Base-by-base conservation (phyloP, 2,888 invertebrate genomes). In the Scaptomyza parva region DNA sequence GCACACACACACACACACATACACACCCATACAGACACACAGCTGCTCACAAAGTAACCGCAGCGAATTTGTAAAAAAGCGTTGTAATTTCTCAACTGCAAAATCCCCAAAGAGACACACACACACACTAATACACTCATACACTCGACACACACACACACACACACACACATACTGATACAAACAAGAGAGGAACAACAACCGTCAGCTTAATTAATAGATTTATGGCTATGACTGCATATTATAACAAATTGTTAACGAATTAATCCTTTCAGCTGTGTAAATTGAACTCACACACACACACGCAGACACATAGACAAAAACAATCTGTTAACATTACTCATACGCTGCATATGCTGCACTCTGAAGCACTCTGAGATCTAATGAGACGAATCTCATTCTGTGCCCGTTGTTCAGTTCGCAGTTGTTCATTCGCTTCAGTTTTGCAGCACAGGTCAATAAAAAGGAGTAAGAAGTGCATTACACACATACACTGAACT, bases 181-280 rank as follows among this genome's bases (percentile, higher is more conserved):
- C 18, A 7, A 51, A 12, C 18, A 52, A 43, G 33, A 28, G 60
- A 66, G 60, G 47, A 47, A 71, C 82, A 81, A 81, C 85, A 81
- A 76, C 60, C 66, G 88, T 89, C 84, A 84, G 83, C 84, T 88
- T 89, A 89, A 90, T 90, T 90, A 90, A 90, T 90, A 89, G 90
- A 90, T 89, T 89, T 90, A 88, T 88, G 83, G 88, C 88, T 84
- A 83, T 89, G 76, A 77, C 88, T 69, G 71, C 79, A 87, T 89
- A 89, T 90, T 87, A 81, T 86, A 89, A 86, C 85, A 88, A 87
- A 88, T 90, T 90, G 90, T 71, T 89, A 89, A 89, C 89, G 88
- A 89, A 89, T 88, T 88, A 89, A 90, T 90, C 86, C 88, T 86
- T 84, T 86, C 89, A 90, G 83, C 89, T 87, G 90, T 90, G 88